Base-by-base conservation (phyloP, 2,113 vertebrate species). In the Galemys pyrenaicus region DNA sequence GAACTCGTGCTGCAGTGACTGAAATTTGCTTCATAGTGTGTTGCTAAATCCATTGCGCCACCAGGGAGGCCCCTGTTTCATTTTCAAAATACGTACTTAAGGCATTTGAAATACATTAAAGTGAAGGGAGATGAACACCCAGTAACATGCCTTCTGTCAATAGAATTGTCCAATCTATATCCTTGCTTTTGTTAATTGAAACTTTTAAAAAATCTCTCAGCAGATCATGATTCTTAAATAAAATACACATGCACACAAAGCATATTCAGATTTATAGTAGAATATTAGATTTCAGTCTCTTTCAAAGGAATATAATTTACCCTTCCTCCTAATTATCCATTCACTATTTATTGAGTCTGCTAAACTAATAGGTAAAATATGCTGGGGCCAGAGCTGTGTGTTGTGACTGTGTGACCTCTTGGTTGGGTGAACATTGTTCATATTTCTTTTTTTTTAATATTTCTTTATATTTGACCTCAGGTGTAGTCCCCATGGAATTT, bases 221-320 rank as follows among this genome's bases (percentile, higher is more conserved):
- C 67, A 60, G 44, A 22, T 92, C 68, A 73, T 60, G 19, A 84
- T 92, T 79, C 79, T 91, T 89, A 93, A 94, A 71, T 87, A 75
- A 93, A 97, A 87, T 87, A 77, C 32, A 81, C 11, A 58, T 26
- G 19, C 32, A 74, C 10, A 73, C 30, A 71, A 79, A 90, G 49
- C 41, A 24, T 30, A 54, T 58, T 83, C 22, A 81, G 44, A 79
- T 95, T 95, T 84, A 73, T 1, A 68, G 22, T 26, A 62, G 32
- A 91, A 67, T 82, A n/a, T n/a, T 60, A 91, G 77, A 65, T 64
- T 94, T 88, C 46, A 44, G 17, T 78, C 20, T 90, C 37, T 46
- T 89, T 73, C 30, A 56, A 84, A 78, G 30, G 80, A n/a, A 67
- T 77, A n/a, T 87, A 85, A 94, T 68, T 87, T 65, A 92, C 56